phyloP scores from a whole-genome alignment of 2,113 vertebrate species.

The Oryzias curvinotus region DNA sequence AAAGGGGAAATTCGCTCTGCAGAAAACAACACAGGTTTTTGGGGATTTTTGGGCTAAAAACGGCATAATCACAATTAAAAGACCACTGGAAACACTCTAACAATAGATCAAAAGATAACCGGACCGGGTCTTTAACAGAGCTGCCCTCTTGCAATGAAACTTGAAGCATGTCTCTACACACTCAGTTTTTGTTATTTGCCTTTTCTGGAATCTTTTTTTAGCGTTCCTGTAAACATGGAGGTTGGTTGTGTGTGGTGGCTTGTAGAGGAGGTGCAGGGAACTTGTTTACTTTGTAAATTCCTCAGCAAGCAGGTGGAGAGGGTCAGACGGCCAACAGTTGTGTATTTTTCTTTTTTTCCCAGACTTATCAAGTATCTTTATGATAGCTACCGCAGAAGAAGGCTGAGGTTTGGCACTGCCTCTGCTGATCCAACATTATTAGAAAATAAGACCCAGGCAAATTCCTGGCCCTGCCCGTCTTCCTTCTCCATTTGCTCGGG shows the following conservation, averaged over 20 bases:
- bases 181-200: too few species aligned
- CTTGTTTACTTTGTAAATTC: constrained; percentile 60
- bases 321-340: constrained; percentile 17
- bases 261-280: constrained; percentile 13
- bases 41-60: too few species aligned
- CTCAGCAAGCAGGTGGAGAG: constrained; percentile 36
- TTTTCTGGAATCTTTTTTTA: constrained; percentile 1
- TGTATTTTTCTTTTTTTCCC: constrained; percentile 39
- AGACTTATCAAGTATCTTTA: constrained; percentile 54
- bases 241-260: not conserved
- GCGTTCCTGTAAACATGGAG: not conserved
- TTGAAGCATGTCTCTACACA: too few species aligned
- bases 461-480: constrained; percentile 13
- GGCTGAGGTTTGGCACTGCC: constrained; percentile 26
- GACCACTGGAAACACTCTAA: too few species aligned
- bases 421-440: constrained; percentile 40
- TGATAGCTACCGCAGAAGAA: constrained; percentile 3
- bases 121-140: too few species aligned
- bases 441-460: constrained; percentile 33
- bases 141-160: too few species aligned
- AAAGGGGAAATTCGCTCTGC: too few species aligned
- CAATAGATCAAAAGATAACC: too few species aligned
- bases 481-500: constrained; percentile 27
- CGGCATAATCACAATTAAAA: too few species aligned
- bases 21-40: too few species aligned